These are phyloP conservation scores for Diphyllodes magnificus DNA, from an alignment of 2,113 vertebrate genomes.

Conservation along the genomic window DNA sequence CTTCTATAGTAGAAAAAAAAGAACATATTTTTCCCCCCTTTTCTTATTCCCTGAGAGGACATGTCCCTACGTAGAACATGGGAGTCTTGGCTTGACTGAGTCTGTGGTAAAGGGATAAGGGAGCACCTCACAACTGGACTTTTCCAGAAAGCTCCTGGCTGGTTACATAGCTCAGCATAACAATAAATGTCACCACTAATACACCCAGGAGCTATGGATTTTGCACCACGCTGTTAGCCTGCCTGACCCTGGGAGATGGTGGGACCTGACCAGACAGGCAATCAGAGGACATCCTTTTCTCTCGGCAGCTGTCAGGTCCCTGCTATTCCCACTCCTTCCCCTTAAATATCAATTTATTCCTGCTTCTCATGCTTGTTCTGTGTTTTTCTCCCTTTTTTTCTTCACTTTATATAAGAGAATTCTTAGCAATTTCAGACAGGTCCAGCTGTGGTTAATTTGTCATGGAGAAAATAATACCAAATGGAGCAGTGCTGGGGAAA, in stretches of 20 bases:
- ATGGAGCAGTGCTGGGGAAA: background rate
- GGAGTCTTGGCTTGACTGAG: background rate
- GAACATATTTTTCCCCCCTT: accelerated
- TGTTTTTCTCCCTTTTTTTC: background rate
- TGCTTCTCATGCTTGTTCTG: background rate
- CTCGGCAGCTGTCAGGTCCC: background rate
- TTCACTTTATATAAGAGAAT: background rate
- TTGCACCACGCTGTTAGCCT: background rate
- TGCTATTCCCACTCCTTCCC: background rate
- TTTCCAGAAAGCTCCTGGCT: background rate
- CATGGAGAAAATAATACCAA: constrained; percentile 24
- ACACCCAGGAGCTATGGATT: background rate
- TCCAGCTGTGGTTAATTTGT: constrained; percentile 39
- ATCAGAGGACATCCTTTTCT: background rate
- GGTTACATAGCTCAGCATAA: background rate
- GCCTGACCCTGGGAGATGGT: background rate
- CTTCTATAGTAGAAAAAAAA: background rate
- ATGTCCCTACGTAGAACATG: accelerated
- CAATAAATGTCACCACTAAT: background rate
- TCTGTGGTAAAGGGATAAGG: background rate
- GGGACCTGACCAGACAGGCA: background rate
- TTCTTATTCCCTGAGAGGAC: background rate
- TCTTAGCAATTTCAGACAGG: constrained; percentile 16
- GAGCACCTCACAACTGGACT: background rate
- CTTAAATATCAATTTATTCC: background rate